Evolutionary conservation across 2,888 invertebrate species (phyloP).

Genomic region (Zhuqinia jingwanae): DNA sequence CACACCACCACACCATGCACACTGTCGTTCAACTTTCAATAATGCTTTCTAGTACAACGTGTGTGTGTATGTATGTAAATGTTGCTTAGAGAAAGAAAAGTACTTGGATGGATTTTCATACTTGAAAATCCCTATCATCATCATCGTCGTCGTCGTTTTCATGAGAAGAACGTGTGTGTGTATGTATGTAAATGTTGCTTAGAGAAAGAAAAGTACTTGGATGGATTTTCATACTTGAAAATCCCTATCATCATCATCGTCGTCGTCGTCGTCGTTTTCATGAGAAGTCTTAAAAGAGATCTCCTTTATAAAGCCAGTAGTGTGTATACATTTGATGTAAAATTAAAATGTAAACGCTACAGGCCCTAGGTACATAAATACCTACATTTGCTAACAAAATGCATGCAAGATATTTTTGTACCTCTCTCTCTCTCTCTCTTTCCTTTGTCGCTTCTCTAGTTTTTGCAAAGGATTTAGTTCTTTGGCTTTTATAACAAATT

Average conservation of each 20-base stretch:
- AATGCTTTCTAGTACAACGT: too few species aligned
- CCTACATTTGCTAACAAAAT: too few species aligned
- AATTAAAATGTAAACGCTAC: background rate
- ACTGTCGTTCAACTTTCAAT: background rate
- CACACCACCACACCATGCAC: too few species aligned
- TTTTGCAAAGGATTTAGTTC: background rate
- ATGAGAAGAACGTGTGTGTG: too few species aligned
- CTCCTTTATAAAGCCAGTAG: background rate
- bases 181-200: background rate
- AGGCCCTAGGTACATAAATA: too few species aligned
- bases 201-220: background rate
- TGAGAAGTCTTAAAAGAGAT: constrained; percentile 1
- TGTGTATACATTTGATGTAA: background rate
- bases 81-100: background rate
- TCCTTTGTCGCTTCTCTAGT: background rate
- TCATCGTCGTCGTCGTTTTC: background rate
- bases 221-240: constrained; percentile 44
- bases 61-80: too few species aligned
- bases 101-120: constrained; percentile 33
- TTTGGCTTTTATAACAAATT: constrained; percentile 15
- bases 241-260: constrained; percentile 30
- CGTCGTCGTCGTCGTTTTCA: background rate
- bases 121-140: constrained; percentile 47
- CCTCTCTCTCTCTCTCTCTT: too few species aligned
- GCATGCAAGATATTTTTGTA: background rate